Percentiles rank a stretch among this genome's conserved stretches.
phyloP scores from a whole-genome alignment of 2,888 invertebrate genomes.

The Chrysotoxum bicinctum region DNA sequence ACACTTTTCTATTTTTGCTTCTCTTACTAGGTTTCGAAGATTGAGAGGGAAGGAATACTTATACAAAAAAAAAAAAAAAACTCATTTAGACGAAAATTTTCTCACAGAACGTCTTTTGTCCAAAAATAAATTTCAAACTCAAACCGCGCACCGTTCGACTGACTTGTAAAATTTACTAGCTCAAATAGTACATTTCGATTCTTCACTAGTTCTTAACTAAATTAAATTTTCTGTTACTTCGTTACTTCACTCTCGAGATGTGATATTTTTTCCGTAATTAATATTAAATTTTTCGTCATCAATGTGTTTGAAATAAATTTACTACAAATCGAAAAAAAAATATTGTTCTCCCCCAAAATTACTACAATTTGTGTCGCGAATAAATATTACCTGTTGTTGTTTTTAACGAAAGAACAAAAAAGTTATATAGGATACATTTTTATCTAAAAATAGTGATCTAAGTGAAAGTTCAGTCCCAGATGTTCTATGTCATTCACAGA shows the following conservation, averaged over 20 bases:
- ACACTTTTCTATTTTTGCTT: slow-evolving; percentile 60
- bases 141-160: slow-evolving; percentile 39
- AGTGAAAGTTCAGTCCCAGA: slow-evolving; percentile 67
- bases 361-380: slow-evolving; percentile 3
- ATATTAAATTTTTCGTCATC: slow-evolving; percentile 1
- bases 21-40: slow-evolving; percentile 26
- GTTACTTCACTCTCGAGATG: slow-evolving; percentile 9
- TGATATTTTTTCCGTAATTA: slow-evolving; percentile 23
- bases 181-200: slow-evolving; percentile 47
- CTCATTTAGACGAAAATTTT: slow-evolving; percentile 33
- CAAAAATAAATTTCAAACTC: slow-evolving; percentile 65
- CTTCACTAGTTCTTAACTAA: slow-evolving; percentile 32
- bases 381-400: slow-evolving; percentile 35
- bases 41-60: slow-evolving; percentile 13
- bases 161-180: slow-evolving; percentile 50
- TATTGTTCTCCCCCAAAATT: not conserved
- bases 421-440: slow-evolving; percentile 22
- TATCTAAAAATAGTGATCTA: slow-evolving; percentile 65
- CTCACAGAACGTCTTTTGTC: slow-evolving; percentile 39
- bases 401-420: not conserved
- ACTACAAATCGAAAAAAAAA: not conserved
- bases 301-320: not conserved
- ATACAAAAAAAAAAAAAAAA: slow-evolving; percentile 35
- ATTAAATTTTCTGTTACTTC: not conserved
- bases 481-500: slow-evolving; percentile 70